Evolutionary conservation across 92 coral and sea anemone genomes (phyloP), one percentile per base, ranked within the genome.

Genomic region (Epizoanthus scotinus): DNA sequence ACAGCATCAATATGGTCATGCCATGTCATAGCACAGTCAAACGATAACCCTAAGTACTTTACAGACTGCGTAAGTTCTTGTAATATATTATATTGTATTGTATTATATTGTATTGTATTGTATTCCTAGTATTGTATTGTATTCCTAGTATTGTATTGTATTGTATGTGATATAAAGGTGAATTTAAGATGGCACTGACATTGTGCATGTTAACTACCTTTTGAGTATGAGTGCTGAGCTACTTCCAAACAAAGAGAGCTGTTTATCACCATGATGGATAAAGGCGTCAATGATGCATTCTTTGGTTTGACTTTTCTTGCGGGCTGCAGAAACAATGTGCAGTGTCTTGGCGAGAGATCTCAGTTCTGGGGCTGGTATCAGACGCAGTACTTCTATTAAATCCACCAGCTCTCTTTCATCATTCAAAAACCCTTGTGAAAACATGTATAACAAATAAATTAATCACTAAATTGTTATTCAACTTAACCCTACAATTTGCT

Each of bases 291-390:
- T 82, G 21, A 89, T 56, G 0, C 62, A 15, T 22, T 85, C 89
- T 72, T 95, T 94, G 65, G 80, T 91, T 71, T 87, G 87, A 4
- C 87, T 87, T 77, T 89, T 88, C 55, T 91, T 93, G 75, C 80
- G 9, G 36, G 85, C 73, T 47, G 79, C 81, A 18, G 85, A 69
- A 3, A 75, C 27, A 64, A 95, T 84, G 68, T 95, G 94, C 54
- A 87, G 84, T 34, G 94, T 72, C 80, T 89, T 93, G 20, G 87
- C 99, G 61, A 95, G 86, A 53, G 77, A 79, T 74, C 84, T 83
- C 28, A 95, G 85, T 52, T 95, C 98, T 47, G 89, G 89, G 9
- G 94, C 95, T n/a, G 96, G 84, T 25, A 93, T 78, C n/a, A 95
- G 93, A 25, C 81, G 75, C 19, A 93, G 82, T 24, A 84, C 82